Conservation (phyloP, 2,888 invertebrate species). For the Pandemis corylana region DNA sequence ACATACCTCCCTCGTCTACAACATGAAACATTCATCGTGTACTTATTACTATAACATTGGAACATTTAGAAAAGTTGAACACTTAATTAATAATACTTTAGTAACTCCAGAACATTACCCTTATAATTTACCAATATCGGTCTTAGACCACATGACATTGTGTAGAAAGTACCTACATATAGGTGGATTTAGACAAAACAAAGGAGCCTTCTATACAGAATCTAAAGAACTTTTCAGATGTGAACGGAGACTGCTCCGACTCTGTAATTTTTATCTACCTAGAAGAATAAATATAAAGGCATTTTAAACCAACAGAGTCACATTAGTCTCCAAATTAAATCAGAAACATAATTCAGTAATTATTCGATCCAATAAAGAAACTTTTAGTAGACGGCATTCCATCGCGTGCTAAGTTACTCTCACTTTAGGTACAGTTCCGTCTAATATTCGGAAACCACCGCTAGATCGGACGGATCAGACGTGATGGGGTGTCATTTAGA, state of each 20-base stretch:
- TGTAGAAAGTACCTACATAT: not conserved
- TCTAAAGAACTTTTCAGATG: not conserved
- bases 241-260: not conserved
- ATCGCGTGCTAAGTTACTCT: not conserved
- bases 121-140: slow-evolving; percentile 1
- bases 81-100: slow-evolving; percentile 31
- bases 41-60: not conserved
- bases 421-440: not conserved
- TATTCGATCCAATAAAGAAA: not conserved
- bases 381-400: not conserved
- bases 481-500: not conserved
- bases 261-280: not conserved
- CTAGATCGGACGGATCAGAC: not conserved
- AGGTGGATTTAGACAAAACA: not conserved
- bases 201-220: not conserved
- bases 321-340: not conserved
- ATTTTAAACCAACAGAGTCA: not conserved
- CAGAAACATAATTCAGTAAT: not conserved
- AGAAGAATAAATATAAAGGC: not conserved
- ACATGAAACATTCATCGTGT: not conserved
- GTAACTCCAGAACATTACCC: not conserved
- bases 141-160: slow-evolving; percentile 1
- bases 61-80: slow-evolving; percentile 8
- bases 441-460: not conserved
- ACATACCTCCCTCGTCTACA: not conserved